Conservation (phyloP, 2,888 invertebrate genomes). For the Diaphora mendica region DNA sequence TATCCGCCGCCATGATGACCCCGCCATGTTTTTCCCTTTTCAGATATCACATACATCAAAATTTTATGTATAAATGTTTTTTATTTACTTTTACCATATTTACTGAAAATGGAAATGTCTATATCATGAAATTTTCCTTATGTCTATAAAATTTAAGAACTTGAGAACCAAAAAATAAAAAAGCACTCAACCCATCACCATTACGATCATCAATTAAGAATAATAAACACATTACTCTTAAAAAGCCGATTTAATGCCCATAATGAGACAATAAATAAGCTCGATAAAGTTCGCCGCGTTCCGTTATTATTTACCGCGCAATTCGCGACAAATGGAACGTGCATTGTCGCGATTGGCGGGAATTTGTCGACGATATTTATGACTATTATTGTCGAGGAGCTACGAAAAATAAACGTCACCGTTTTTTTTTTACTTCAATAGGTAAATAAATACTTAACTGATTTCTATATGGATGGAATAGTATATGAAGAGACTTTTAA, state of each 20-base stretch:
- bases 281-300: constrained; percentile 72
- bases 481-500: too few species aligned
- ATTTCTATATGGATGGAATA: background rate
- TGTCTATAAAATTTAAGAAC: too few species aligned
- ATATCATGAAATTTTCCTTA: too few species aligned
- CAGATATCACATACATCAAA: too few species aligned
- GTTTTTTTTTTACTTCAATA: background rate
- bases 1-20: too few species aligned
- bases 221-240: constrained; percentile 56
- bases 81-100: too few species aligned
- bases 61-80: too few species aligned
- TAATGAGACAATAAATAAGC: constrained; percentile 82
- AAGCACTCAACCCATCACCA: background rate
- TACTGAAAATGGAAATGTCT: too few species aligned
- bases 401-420: constrained; percentile 45
- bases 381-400: constrained; percentile 62
- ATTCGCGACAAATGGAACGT: constrained; percentile 76
- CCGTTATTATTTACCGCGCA: constrained; percentile 77
- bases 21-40: too few species aligned
- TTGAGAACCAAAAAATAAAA: too few species aligned
- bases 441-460: background rate
- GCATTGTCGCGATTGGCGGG: constrained; percentile 79
- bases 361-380: constrained; percentile 80
- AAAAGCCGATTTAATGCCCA: constrained; percentile 54
- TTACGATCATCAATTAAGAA: constrained; percentile 36